Evolutionary conservation across 2,888 invertebrate species (phyloP).

Genomic region (Stratiomys singularior): DNA sequence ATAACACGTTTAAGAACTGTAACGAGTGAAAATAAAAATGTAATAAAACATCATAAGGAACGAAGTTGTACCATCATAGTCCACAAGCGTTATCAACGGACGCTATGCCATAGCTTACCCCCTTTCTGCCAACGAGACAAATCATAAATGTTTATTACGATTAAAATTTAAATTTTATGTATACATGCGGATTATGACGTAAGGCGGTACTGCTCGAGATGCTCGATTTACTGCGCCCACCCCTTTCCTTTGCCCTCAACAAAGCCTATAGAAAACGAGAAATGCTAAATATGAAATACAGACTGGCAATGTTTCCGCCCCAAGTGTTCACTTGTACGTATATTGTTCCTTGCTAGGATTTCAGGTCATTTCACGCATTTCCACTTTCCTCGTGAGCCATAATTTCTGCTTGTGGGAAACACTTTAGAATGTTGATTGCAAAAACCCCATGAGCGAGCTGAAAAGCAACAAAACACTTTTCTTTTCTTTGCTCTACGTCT

Average conservation of each 20-base stretch:
- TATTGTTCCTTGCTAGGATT: constrained; percentile 8
- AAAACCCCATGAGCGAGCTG: not conserved
- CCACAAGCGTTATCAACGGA: not conserved
- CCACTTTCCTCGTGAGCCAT: not conserved
- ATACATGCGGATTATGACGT: constrained; percentile 34
- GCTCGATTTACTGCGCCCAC: too few species aligned
- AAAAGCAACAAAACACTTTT: constrained; percentile 2
- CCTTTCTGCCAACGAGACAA: not conserved
- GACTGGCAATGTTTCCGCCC: not conserved
- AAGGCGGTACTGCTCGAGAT: too few species aligned
- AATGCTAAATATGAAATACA: not conserved
- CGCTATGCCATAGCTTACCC: not conserved
- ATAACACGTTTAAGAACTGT: too few species aligned
- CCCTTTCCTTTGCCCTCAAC: not conserved
- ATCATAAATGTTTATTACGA: constrained; percentile 42
- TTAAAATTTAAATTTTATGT: constrained; percentile 43
- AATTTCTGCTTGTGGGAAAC: constrained; percentile 24
- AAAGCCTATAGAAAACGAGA: not conserved
- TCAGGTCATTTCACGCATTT: constrained; percentile 32
- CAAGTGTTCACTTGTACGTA: constrained; percentile 2
- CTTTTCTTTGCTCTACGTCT: constrained; percentile 4
- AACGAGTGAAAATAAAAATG: not conserved
- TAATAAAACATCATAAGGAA: not conserved
- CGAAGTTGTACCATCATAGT: not conserved
- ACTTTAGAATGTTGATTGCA: constrained; percentile 5